Conservation (phyloP, 2,797 vertebrate genomes). For the Syncerus caffer region DNA sequence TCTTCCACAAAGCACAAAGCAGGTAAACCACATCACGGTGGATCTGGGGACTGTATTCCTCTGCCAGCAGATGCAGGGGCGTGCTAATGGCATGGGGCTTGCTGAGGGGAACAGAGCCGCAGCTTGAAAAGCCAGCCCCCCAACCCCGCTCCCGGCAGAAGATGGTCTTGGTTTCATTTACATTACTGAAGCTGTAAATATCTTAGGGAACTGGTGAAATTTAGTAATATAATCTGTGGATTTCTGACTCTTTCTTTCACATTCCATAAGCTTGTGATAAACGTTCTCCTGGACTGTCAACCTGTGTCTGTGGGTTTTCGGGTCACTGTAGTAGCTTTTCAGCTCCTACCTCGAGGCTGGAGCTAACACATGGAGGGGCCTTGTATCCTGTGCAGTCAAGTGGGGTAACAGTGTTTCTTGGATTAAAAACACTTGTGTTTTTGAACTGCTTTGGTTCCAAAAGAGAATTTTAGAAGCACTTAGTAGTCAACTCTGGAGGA, state of each 20-base stretch:
- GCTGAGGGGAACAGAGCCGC: not conserved
- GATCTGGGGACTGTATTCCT: not conserved
- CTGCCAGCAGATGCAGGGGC: not conserved
- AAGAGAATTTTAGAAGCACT: constrained; percentile 36
- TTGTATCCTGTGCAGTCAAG: not conserved
- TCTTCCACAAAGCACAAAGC: not conserved
- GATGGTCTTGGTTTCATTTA: not conserved
- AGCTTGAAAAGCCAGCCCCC: not conserved
- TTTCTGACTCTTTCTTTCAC: not conserved
- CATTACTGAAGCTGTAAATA: not conserved
- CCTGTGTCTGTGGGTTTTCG: not conserved
- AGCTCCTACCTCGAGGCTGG: not conserved
- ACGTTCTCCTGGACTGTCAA: not conserved
- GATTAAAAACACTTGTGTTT: not conserved
- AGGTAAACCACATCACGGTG: not conserved
- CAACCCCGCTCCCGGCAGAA: rapidly evolving
- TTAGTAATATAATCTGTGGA: not conserved
- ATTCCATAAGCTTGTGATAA: not conserved
- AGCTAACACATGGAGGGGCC: not conserved
- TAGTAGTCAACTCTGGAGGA: not conserved
- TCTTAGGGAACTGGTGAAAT: not conserved
- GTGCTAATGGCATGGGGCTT: not conserved
- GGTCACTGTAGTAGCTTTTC: not conserved
- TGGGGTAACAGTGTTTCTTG: not conserved
- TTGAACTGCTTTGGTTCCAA: not conserved